A percentile compares a stretch with the other conserved stretches of the same genome.
phyloP scores from a whole-genome alignment of 92 coral and sea anemone species.

The Parazoanthus atlanticus region DNA sequence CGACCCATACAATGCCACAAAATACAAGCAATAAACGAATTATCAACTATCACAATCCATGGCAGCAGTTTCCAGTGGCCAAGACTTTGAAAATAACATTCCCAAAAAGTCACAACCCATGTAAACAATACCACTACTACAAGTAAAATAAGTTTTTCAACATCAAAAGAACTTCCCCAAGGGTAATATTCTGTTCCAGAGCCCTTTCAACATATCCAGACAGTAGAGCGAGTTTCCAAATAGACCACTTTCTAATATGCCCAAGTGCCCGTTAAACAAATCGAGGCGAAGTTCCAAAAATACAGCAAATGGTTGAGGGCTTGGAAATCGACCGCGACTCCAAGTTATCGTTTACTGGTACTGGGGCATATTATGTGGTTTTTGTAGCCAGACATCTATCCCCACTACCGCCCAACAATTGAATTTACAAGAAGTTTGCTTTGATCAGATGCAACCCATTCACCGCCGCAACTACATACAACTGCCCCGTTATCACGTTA shows the following conservation, averaged over 20 bases:
- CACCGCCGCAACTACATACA: neutral
- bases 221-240: neutral
- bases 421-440: neutral
- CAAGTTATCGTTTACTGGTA: neutral
- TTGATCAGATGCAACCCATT: neutral
- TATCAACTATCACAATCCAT: neutral
- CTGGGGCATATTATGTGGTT: neutral
- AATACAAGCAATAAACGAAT: no score
- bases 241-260: neutral
- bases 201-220: neutral
- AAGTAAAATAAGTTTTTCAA: neutral
- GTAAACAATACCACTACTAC: neutral
- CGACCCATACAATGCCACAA: neutral
- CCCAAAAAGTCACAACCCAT: neutral
- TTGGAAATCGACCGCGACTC: neutral
- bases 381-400: neutral
- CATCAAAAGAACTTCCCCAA: neutral
- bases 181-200: neutral
- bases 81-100: neutral
- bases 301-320: neutral
- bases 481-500: neutral
- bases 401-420: neutral
- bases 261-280: neutral
- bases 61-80: neutral
- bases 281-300: neutral